phyloP scores from a whole-genome alignment of 2,888 invertebrate species.

The Synergus japonicus region DNA sequence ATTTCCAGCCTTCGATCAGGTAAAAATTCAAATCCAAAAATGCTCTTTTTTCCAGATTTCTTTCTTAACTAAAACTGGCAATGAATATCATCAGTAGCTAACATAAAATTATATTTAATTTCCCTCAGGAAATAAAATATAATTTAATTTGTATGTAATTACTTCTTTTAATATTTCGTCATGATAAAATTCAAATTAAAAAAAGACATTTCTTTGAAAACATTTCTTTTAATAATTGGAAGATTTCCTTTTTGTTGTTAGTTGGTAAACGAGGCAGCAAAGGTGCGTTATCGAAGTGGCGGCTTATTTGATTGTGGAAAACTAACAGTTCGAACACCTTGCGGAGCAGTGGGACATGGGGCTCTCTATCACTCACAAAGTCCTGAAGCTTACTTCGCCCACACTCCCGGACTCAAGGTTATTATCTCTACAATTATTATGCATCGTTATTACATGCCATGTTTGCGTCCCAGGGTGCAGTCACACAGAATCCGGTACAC shows the following conservation, averaged over 20 bases:
- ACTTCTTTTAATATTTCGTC: too few species aligned
- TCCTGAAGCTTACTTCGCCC: constrained; percentile 98
- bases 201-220: background rate
- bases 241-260: constrained; percentile 66
- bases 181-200: background rate
- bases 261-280: constrained; percentile 95
- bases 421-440: constrained; percentile 23
- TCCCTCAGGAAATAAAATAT: too few species aligned
- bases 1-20: constrained; percentile 99
- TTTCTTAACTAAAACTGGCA: background rate
- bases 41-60: background rate
- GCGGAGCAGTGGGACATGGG: constrained; percentile 99
- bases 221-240: background rate
- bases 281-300: constrained; percentile 95
- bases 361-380: constrained; percentile 99
- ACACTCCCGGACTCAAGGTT: constrained; percentile 95
- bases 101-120: background rate
- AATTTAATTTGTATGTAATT: background rate
- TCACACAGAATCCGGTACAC: background rate
- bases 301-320: constrained; percentile 93
- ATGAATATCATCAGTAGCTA: background rate
- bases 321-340: constrained; percentile 94
- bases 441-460: background rate
- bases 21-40: constrained; percentile 68
- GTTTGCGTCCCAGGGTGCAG: background rate